Base-by-base conservation (phyloP, 2,797 vertebrate species). In the Limosa lapponica region DNA sequence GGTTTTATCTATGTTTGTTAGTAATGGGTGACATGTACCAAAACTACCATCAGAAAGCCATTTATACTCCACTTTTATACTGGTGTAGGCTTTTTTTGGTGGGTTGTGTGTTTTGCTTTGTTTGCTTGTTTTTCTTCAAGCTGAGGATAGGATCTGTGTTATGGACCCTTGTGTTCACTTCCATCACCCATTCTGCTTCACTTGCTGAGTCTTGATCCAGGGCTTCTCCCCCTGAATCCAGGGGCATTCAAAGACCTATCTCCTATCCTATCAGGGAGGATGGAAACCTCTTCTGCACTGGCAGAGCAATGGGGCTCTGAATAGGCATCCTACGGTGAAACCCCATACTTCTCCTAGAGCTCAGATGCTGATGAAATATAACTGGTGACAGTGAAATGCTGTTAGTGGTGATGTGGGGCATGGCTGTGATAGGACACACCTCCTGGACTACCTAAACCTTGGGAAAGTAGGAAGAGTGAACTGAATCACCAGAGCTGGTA, bases 371-470 rank as follows among this genome's bases (percentile, higher is more conserved):
- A 22, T 7, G 16, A 70, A 82, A 30, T 61, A 6, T n/a, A 32
- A 36, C 13, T 15, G 13, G 16, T 13, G 52, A 67, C 13, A 59
- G 19, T 0, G 3, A 79, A 94, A 78, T 39, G 12, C 44, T 69
- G 0, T 44, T 37, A 16, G 18, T 36, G 15, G n/a, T 18, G 7
- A 23, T 28, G 6, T 37, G 39, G 13, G 6, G 4, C 10, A 4
- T 27, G 23, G 41, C 6, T 39, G 19, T 48, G 32, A 52, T 4
- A 46, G 39, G 16, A 71, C 25, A 64, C 11, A 34, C 3, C 13
- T 91, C 34, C 32, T 3, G 13, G 16, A 8, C 37, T 65, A 75
- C 14, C 20, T 27, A 75, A 5, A 1, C 2, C 44, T 37, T 61
- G 41, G 52, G 25, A 90, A 88, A 65, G 25, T 41, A 88, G 32